Percentiles rank a stretch among this genome's conserved stretches.
phyloP scores from a whole-genome alignment of 2,797 vertebrate species.

The Echeneis naucrates region DNA sequence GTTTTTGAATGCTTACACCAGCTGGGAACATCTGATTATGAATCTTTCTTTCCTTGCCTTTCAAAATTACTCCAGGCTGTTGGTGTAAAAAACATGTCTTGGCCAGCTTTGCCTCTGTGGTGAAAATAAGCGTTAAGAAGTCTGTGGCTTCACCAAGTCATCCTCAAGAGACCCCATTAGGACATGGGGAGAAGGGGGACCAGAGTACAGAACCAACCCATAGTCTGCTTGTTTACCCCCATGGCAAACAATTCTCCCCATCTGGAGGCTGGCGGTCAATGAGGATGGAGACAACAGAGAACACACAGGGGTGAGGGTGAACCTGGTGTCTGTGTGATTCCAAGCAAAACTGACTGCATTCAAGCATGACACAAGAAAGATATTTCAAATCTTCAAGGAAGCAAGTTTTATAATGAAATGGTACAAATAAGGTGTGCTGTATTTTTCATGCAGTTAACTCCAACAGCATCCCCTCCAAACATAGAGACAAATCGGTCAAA shows the following conservation, averaged over 20 bases:
- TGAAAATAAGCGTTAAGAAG: slow-evolving; percentile 33
- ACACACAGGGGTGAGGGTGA: neutral
- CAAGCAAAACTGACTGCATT: neutral
- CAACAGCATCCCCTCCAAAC: neutral
- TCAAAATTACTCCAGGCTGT: slow-evolving; percentile 13
- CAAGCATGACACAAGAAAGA: neutral
- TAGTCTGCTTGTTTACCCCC: slow-evolving; percentile 71
- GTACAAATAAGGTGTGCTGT: neutral
- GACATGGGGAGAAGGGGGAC: neutral
- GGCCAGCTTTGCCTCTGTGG: slow-evolving; percentile 10
- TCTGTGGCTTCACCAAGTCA: neutral
- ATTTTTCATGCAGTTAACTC: neutral
- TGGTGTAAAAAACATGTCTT: slow-evolving; percentile 10
- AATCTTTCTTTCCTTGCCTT: slow-evolving; percentile 22
- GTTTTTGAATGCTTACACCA: slow-evolving; percentile 28
- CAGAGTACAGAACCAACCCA: slow-evolving; percentile 53
- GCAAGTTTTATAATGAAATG: neutral
- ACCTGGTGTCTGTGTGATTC: slow-evolving; percentile 24
- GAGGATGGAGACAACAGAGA: slow-evolving; percentile 21
- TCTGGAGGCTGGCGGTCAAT: slow-evolving; percentile 60
- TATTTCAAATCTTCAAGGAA: neutral
- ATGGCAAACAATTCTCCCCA: slow-evolving; percentile 64
- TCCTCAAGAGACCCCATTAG: slow-evolving; percentile 24
- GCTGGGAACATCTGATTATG: slow-evolving; percentile 58
- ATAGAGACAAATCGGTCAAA: no score